These are phyloP conservation scores for Sesia bembeciformis DNA, from an alignment of 2,888 invertebrate genomes.

Conservation along the genomic window DNA sequence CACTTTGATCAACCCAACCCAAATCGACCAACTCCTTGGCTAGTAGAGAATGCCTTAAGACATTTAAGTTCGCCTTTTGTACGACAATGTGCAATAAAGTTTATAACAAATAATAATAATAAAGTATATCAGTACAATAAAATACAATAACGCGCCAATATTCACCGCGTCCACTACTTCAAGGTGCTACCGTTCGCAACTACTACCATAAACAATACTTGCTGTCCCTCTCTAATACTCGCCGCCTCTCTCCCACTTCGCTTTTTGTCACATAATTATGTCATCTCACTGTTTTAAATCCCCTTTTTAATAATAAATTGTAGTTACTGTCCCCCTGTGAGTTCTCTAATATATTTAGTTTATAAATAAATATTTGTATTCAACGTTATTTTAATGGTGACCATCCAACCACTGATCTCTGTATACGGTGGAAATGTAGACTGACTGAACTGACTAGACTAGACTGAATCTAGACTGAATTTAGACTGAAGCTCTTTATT, in stretches of 20 bases:
- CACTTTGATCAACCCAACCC: too few relatives aligned
- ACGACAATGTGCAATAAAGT: too few relatives aligned
- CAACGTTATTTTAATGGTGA: too few relatives aligned
- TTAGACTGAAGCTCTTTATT: too few relatives aligned
- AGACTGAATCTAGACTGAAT: too few relatives aligned
- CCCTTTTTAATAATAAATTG: conserved; percentile 42
- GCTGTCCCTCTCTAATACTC: conserved; percentile 6
- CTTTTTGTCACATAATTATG: conserved; percentile 34
- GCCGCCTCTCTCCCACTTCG: conserved; percentile 12
- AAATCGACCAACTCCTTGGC: too few relatives aligned
- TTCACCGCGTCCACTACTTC: not conserved
- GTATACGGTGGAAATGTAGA: too few relatives aligned
- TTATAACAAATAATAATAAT: too few relatives aligned
- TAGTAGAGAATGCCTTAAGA: too few relatives aligned
- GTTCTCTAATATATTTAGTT: conserved; percentile 25
- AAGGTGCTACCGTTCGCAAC: conserved; percentile 2
- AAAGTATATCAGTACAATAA: not conserved
- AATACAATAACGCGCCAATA: not conserved
- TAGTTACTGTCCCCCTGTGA: conserved; percentile 37
- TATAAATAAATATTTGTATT: conserved; percentile 1
- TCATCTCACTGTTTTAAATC: conserved; percentile 39
- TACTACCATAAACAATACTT: conserved; percentile 11
- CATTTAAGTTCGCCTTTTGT: too few relatives aligned
- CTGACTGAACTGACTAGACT: too few relatives aligned
- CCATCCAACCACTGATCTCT: too few relatives aligned